Evolutionary conservation across 2,113 vertebrate species (phyloP).

Genomic region (Corythornis madagascariensis): DNA sequence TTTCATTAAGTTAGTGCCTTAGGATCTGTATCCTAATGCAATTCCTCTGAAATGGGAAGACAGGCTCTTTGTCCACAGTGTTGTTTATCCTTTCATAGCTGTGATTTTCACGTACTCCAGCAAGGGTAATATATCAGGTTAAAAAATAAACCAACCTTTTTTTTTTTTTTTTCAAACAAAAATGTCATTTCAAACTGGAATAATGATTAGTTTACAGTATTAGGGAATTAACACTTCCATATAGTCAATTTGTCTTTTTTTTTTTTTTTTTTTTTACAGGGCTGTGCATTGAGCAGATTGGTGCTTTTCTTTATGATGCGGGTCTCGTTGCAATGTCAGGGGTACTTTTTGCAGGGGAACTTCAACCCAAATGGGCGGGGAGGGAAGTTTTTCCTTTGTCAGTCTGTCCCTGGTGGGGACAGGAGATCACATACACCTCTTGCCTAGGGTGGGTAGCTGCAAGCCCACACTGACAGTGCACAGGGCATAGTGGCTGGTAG

Average conservation of each 20-base stretch:
- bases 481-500: not conserved
- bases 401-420: not conserved
- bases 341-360: not conserved
- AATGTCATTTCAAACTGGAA: not conserved
- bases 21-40: not conserved
- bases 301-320: not conserved
- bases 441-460: not conserved
- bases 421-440: not conserved
- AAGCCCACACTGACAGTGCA: not conserved
- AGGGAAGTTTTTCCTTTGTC: not conserved
- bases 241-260: not conserved
- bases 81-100: not conserved
- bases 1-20: conserved; percentile 39
- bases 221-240: not conserved
- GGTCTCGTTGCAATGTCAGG: not conserved
- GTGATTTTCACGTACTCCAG: not conserved
- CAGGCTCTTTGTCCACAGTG: not conserved
- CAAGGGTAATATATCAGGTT: not conserved
- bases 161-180: not conserved
- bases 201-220: not conserved
- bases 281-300: not conserved
- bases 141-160: not conserved
- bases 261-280: not conserved
- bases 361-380: not conserved
- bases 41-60: conserved; percentile 1